A percentile compares a stretch with the other conserved stretches of the same genome.
phyloP scores from a whole-genome alignment of 2,113 vertebrate genomes.

The Neofelis nebulosa region DNA sequence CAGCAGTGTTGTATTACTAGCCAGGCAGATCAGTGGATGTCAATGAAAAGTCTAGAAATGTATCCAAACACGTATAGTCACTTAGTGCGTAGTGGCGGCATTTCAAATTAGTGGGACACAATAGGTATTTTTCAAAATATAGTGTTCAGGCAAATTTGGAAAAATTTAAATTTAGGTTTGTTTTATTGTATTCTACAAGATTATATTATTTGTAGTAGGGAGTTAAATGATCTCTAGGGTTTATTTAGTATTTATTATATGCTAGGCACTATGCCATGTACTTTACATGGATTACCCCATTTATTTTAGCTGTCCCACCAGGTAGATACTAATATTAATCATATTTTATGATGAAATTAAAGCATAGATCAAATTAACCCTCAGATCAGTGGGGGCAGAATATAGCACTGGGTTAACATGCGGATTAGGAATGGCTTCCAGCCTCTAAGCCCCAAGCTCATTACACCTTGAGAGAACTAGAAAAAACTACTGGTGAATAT shows the following conservation, averaged over 20 bases:
- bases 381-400: neutral
- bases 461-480: neutral
- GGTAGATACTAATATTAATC: neutral
- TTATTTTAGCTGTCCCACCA: neutral
- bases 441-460: neutral
- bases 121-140: constrained; percentile 48
- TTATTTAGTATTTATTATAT: constrained; percentile 14
- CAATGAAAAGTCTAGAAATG: constrained; percentile 54
- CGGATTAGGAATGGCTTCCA: neutral
- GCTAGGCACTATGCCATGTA: neutral
- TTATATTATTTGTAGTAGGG: neutral
- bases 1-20: constrained; percentile 18
- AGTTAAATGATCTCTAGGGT: neutral
- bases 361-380: neutral
- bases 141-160: neutral
- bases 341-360: constrained; percentile 26
- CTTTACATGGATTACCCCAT: neutral
- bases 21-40: constrained; percentile 42
- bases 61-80: constrained; percentile 65
- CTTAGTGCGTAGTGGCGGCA: constrained; percentile 3
- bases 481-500: neutral
- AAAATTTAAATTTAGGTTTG: constrained; percentile 20
- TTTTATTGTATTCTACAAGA: constrained; percentile 9
- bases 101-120: constrained; percentile 36
- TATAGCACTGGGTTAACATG: neutral